phyloP scores from a whole-genome alignment of 2,797 vertebrate species.

The Ctenochaetus hawaiiensis region DNA sequence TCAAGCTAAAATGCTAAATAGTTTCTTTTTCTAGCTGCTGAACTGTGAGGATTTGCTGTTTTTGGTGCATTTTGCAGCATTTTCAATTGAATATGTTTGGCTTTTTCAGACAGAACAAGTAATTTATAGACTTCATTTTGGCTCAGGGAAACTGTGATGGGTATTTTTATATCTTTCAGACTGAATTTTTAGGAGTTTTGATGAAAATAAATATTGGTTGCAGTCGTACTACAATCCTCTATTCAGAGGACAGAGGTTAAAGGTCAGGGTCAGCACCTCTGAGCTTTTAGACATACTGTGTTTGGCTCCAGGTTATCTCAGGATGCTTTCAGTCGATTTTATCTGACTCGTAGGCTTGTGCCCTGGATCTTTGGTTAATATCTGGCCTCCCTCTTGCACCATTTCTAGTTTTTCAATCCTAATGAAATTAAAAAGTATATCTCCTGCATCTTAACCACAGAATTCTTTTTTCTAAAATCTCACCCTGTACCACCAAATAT shows the following conservation, averaged over 20 bases:
- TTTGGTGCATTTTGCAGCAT: not conserved
- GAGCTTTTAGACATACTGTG: conserved; percentile 5
- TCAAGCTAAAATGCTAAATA: not conserved
- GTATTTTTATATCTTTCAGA: not conserved
- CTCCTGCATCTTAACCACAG: not conserved
- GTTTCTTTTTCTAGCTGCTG: not conserved
- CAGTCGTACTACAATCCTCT: not conserved
- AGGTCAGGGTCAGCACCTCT: conserved; percentile 27
- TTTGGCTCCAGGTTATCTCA: conserved; percentile 30
- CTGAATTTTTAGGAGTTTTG: not conserved
- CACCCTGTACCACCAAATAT: conserved; percentile 6
- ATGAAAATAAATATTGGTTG: not conserved
- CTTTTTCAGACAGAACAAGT: not conserved
- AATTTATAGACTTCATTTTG: not conserved
- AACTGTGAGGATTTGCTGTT: not conserved
- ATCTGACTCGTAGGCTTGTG: not conserved
- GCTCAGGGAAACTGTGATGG: not conserved
- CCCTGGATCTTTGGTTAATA: not conserved
- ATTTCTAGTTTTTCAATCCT: conserved; percentile 1
- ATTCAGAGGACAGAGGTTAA: conserved; percentile 16
- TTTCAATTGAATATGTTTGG: not conserved
- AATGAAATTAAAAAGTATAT: conserved; percentile 2
- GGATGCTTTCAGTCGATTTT: not conserved
- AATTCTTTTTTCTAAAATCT: conserved; percentile 10
- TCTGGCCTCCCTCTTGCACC: not conserved